A percentile compares a stretch with the other conserved stretches of the same genome.
Evolutionary conservation across 2,888 invertebrate species (phyloP).

Genomic region (Drosophila eohydei): DNA sequence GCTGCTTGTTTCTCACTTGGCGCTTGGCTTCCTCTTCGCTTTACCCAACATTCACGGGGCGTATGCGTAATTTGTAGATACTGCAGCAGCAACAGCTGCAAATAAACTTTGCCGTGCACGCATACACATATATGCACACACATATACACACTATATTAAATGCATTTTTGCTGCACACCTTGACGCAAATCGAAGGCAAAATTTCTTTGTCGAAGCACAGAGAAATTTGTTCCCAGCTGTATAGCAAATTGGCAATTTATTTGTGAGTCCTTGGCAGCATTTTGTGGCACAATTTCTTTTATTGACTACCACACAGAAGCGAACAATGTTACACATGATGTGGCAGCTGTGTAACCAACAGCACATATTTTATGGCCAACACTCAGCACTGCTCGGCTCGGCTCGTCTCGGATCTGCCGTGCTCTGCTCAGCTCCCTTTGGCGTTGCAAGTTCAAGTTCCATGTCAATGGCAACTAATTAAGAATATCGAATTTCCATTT

Average conservation of each 20-base stretch:
- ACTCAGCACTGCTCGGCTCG: not conserved
- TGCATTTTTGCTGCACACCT: constrained; percentile 72
- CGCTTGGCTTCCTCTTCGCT: not conserved
- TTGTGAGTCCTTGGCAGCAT: constrained; percentile 38
- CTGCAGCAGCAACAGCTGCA: constrained; percentile 38
- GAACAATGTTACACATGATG: constrained; percentile 59
- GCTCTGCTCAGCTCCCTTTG: not conserved
- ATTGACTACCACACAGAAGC: constrained; percentile 49
- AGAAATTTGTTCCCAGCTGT: constrained; percentile 33
- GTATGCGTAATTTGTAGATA: constrained; percentile 75
- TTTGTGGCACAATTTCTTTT: constrained; percentile 50
- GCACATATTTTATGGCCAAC: constrained; percentile 41
- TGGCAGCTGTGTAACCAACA: constrained; percentile 31
- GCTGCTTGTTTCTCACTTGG: constrained; percentile 42
- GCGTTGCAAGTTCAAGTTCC: constrained; percentile 4
- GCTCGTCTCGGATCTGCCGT: not conserved
- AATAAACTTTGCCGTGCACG: constrained; percentile 37
- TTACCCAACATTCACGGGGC: constrained; percentile 48
- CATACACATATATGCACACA: constrained; percentile 8
- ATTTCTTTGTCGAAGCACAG: constrained; percentile 44
- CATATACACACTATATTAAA: constrained; percentile 55
- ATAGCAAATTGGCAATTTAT: constrained; percentile 72
- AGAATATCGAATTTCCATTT: constrained; percentile 38
- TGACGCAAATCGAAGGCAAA: constrained; percentile 45
- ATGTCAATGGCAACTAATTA: constrained; percentile 45